These are phyloP conservation scores for Oreochromis tanganicae DNA, from an alignment of 2,113 vertebrate genomes.

Conservation along the genomic window DNA sequence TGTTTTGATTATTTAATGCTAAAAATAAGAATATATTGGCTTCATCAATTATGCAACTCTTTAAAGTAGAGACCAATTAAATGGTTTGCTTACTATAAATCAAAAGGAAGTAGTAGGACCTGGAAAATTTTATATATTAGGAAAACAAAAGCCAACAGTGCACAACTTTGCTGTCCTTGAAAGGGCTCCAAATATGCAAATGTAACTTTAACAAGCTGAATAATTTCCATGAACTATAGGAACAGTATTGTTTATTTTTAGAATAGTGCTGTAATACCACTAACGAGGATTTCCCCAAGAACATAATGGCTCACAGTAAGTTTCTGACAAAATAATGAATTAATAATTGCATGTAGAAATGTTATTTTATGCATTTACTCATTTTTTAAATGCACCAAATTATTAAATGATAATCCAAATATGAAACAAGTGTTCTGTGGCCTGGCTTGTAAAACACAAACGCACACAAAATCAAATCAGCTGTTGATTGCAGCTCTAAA, in stretches of 20 bases:
- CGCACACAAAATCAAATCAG: background rate
- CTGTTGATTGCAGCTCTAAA: background rate
- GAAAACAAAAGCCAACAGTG: accelerated
- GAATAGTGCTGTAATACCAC: background rate
- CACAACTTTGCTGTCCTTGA: background rate
- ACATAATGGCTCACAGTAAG: background rate
- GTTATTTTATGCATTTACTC: accelerated
- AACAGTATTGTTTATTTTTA: background rate
- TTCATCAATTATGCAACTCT: background rate
- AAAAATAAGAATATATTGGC: background rate
- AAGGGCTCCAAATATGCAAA: background rate
- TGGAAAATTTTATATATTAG: background rate
- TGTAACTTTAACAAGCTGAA: background rate
- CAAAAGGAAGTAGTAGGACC: background rate
- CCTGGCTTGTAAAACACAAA: background rate
- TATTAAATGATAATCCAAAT: background rate
- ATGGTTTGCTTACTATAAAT: background rate
- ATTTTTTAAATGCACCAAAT: background rate
- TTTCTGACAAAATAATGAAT: background rate
- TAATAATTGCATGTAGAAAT: background rate
- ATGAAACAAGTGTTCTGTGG: background rate
- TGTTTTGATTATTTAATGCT: background rate
- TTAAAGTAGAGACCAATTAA: background rate
- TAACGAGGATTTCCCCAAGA: background rate
- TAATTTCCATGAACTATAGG: background rate